Evolutionary conservation across 1,140 invertebrate species (phyloP), one percentile per base, ranked within the genome.

Genomic region (Drosophila kurseongensis): DNA sequence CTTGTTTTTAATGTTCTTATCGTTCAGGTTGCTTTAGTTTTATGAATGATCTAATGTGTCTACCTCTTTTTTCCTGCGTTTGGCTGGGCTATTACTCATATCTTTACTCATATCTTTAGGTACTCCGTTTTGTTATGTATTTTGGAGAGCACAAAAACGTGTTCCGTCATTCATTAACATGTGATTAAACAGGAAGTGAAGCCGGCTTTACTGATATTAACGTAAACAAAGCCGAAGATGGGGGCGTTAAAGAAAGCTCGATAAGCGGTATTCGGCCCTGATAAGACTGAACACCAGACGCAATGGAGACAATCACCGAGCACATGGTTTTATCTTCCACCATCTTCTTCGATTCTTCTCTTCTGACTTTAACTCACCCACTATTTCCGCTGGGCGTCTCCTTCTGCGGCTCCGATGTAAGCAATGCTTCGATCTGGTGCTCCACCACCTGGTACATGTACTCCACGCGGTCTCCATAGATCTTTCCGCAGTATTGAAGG

Each of bases 381-480:
- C 50, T 38, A 36, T 16, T 62, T 51, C 45, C 56, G 44, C 36
- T 58, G n/a, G 5, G 54, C 12, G 44, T 29, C 23, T 66, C 57
- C 52, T 65, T 86, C 5, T 68, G 47, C 0, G 60, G 44, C 18
- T 79, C 72, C 8, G 75, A 62, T 29, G 48, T 47, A 9, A 78
- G 42, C 18, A 88, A 41, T 0, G 76, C 38, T 29, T 88, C 71
- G 5, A 83, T 60, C 35, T 83, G 84, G 32, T 88, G 60, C 27
- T 74, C 60, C 35, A 80, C 80, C 14, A 56, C 63, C 48, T 88
- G 83, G 29, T 61, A 56, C 56, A 84, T 52, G 9, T 66, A 60
- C 23, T 89, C 85, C 16, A 89, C 78, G 13, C 84, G 78, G 47
- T 85, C 81, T 1, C 66, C 63, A 41, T 84, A 89, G 58, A 90